Base-by-base conservation (phyloP, 2,113 vertebrate genomes). In the Coptodon rendalli region DNA sequence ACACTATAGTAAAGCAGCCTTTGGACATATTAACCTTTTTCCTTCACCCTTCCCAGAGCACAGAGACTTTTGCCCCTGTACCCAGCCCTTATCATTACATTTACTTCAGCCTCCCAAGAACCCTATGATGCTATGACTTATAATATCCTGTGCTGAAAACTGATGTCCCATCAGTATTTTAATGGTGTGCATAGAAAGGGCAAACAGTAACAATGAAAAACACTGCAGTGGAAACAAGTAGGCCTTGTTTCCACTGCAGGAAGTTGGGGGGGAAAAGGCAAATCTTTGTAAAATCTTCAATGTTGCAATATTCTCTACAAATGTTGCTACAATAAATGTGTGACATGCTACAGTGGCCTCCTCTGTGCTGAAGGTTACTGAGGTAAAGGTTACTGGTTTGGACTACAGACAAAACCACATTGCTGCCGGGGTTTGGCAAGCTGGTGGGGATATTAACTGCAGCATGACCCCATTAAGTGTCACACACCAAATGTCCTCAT, bases 351-450 rank as follows among this genome's bases (percentile, higher is more conserved):
- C 5, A n/a, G 71, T 48, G 40, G 27, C 31, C 2, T 40, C 76
- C 82, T 24, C 57, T 52, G 3, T 31, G 84, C 82, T 86, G 9
- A 91, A 93, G 89, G 87, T 90, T 57, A 92, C 78, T 61, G n/a
- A 89, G 83, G 31, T 78, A 91, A 82, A 89, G 85, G 87, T 93
- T n/a, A 57, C 24, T 54, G 31, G 8, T 82, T 54, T 31, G 40
- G 56, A 89, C 76, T 71, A 82, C 61, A 76, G 43, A 24, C 87
- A 73, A 45, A 89, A 52, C 19, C 81, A 87, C 57, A 85, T 89
- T 79, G 82, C 68, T 89, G 53, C 22, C 12, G 19, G 19, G 9
- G 63, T 19, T 81, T 90, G 83, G 85, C 87, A 84, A 71, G 22
- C 48, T 40, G 50, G 34, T 13, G 56, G 14, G 50, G 38, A 73